Evolutionary conservation across 2,797 vertebrate species (phyloP).

Genomic region (Cyclura pinguis): DNA sequence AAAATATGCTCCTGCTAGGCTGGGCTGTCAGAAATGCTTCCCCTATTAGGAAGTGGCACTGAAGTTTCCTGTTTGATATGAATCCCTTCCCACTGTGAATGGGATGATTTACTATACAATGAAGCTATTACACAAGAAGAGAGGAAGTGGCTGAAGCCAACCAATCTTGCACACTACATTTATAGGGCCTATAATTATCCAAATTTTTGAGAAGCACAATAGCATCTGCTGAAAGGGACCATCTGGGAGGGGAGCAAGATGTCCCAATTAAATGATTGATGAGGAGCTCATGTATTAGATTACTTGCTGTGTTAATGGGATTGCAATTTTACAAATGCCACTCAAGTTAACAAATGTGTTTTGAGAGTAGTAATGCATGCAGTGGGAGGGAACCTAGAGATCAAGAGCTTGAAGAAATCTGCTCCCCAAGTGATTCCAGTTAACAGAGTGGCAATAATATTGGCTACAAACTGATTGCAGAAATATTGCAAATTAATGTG

Average conservation of each 20-base stretch:
- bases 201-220: slow-evolving; percentile 82
- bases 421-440: not conserved
- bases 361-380: slow-evolving; percentile 50
- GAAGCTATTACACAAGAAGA: slow-evolving; percentile 77
- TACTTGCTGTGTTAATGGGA: slow-evolving; percentile 66
- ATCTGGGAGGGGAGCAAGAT: slow-evolving; percentile 81
- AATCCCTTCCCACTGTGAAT: slow-evolving; percentile 15
- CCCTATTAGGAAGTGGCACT: not conserved
- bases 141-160: slow-evolving; percentile 76
- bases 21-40: not conserved
- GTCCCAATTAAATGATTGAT: slow-evolving; percentile 74
- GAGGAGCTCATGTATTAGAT: slow-evolving; percentile 65
- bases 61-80: slow-evolving; percentile 17
- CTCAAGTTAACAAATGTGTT: slow-evolving; percentile 71
- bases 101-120: slow-evolving; percentile 53
- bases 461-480: not conserved
- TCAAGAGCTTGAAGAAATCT: slow-evolving; percentile 21
- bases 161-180: slow-evolving; percentile 77
- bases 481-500: slow-evolving; percentile 2
- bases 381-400: slow-evolving; percentile 2
- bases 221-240: slow-evolving; percentile 80
- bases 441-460: slow-evolving; percentile 18
- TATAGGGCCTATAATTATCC: slow-evolving; percentile 82
- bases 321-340: slow-evolving; percentile 69
- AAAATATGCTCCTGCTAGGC: not conserved